Evolutionary conservation across 2,888 invertebrate genomes (phyloP), one percentile per base, ranked within the genome.

Genomic region (Biston stratarius): DNA sequence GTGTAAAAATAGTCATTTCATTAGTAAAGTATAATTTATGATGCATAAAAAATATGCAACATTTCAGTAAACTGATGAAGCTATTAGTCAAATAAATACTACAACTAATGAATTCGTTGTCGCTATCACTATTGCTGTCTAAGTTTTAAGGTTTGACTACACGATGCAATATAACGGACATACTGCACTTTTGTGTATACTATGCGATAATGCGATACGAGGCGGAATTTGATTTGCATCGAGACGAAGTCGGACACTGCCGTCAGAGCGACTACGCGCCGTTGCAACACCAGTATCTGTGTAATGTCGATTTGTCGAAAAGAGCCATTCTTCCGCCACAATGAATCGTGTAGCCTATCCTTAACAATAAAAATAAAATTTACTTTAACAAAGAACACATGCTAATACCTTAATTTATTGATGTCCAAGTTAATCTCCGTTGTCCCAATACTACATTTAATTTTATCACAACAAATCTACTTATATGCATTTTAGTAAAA

Each of bases 401-500:
- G 42, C 42, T 24, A 33, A 15, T 15, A 14, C 40, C 15, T 38
- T 38, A 42, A 8, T 33, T 7, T 55, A 55, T n/a, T 9, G 24
- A 55, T 42, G 12, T 42, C 7, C 0, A 55, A 24, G 12, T 15
- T 40, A 7, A 24, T 55, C 24, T 42, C 5, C 6, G n/a, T 42
- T 24, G 42, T 44, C 33, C 24, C 40, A 53, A 15, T 53, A 40
- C 1, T 53, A 40, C 5, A 11, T 38, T 53, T 40, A 14, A 15
- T 73, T 58, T 63, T 67, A 64, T 70, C 67, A 71, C 70, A 69
- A 73, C 67, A 72, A 69, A 67, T 57, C 58, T 68, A 69, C 9
- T 38, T 38, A 38, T 8, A 38, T 67, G 61, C 55, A 56, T 67
- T 38, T 65, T 40, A 55, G 34, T 61, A 47, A 59, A 67, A 63